phyloP scores from a whole-genome alignment of 2,797 vertebrate species.

The Cichlasoma orientale region DNA sequence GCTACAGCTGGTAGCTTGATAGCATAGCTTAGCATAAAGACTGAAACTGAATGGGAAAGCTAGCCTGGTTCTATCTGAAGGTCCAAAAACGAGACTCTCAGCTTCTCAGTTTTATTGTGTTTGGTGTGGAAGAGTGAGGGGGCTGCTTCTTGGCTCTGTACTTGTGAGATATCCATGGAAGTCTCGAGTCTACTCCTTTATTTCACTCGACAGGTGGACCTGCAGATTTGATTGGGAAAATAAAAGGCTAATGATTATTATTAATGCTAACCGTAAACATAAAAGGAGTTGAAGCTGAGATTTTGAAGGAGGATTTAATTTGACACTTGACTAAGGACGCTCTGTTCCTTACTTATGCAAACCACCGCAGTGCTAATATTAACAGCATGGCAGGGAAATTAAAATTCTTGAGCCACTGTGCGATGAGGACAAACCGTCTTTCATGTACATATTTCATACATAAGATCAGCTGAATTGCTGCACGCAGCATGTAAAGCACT shows the following conservation, averaged over 20 bases:
- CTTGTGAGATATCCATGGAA: neutral
- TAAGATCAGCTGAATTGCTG: neutral
- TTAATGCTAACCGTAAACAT: neutral
- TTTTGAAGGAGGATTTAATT: neutral
- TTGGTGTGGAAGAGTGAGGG: neutral
- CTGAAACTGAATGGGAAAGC: neutral
- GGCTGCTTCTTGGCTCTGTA: neutral
- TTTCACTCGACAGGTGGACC: neutral
- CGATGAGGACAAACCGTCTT: neutral
- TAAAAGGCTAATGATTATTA: too few relatives aligned
- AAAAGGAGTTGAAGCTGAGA: neutral
- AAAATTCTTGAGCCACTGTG: neutral
- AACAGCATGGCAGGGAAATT: neutral
- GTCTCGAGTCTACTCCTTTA: neutral
- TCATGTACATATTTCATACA: neutral
- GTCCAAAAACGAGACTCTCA: neutral
- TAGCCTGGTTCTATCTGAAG: neutral
- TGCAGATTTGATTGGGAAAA: neutral
- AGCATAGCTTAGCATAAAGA: neutral
- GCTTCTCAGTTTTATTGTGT: neutral
- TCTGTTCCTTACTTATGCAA: neutral
- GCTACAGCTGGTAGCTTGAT: neutral
- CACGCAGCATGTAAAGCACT: neutral
- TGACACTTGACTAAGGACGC: neutral
- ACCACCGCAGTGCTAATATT: neutral